Evolutionary conservation across 2,888 invertebrate species (phyloP).

Genomic region (Vesta saturnalis): DNA sequence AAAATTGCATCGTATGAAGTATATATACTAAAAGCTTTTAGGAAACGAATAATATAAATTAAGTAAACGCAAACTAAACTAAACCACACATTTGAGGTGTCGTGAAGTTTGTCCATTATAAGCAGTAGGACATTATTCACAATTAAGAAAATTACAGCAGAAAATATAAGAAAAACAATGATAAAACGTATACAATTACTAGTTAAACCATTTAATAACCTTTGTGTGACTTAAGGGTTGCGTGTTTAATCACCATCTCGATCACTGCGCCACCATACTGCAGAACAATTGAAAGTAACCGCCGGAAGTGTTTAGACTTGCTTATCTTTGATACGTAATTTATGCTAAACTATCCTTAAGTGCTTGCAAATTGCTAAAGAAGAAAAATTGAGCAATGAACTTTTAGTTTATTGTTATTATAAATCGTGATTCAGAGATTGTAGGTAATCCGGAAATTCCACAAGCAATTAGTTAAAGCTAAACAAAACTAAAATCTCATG

Average conservation of each 20-base stretch:
- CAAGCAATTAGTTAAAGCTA: constrained; percentile 39
- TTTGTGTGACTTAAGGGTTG: constrained; percentile 37
- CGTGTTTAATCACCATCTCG: constrained; percentile 43
- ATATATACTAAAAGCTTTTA: too few relatives aligned
- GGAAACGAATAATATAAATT: not conserved
- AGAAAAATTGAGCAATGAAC: not conserved
- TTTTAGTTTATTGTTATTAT: constrained; percentile 14
- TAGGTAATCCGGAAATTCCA: constrained; percentile 37
- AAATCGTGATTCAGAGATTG: constrained; percentile 27
- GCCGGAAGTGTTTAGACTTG: constrained; percentile 61
- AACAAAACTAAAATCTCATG: constrained; percentile 55
- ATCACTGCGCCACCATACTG: constrained; percentile 41
- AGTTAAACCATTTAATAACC: constrained; percentile 27
- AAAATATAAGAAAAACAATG: too few relatives aligned
- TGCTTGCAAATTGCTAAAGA: constrained; percentile 58
- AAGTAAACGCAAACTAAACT: not conserved
- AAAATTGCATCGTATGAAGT: too few relatives aligned
- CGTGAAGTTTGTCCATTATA: constrained; percentile 1
- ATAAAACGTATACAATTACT: constrained; percentile 4
- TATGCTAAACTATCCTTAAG: constrained; percentile 63
- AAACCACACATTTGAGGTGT: not conserved
- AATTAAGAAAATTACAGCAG: not conserved
- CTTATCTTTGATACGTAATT: constrained; percentile 62
- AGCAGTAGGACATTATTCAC: not conserved
- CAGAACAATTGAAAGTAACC: constrained; percentile 60